Evolutionary conservation across 2,888 invertebrate species (phyloP), one percentile per base, ranked within the genome.

Genomic region (Lasioglossum zephyrum): DNA sequence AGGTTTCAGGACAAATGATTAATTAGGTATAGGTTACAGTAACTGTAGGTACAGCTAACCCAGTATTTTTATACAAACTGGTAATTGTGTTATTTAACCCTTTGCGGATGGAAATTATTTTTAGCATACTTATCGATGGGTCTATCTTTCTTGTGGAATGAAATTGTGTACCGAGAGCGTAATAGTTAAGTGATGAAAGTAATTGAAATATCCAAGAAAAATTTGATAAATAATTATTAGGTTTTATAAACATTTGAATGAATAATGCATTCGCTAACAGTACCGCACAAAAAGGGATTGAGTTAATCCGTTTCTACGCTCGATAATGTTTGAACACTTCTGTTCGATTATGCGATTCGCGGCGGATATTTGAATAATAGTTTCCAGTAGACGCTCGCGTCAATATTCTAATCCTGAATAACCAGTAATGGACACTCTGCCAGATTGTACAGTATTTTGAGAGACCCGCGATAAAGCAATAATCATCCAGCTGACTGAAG

Each of bases 381-480:
- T 26, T 60, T 60, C 60, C 60, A 60, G 60, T 60, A 26, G 26
- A 60, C 60, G 60, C 53, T n/a, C 26, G 60, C 16, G 26, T 60
- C n/a, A 26, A 60, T 60, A 60, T 60, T 60, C 60, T 26, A 60
- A 60, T 60, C 60, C 60, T 60, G 26, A 60, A 60, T 60, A 60
- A 26, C 60, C 60, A 26, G 60, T 60, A 60, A 60, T 60, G 60
- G 60, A 60, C 60, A 60, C 60, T 60, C 60, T n/a, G 13, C n/a
- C 60, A 26, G 26, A 60, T 26, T 60, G 60, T 60, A 60, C 26
- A 60, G 26, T 31, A 26, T 60, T 60, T 60, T 31, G 26, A 60
- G 60, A 60, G 60, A 53, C 22, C 53, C 31, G 26, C 31, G 60
- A 60, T 60, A 60, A 60, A 60, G 60, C 26, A 60, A 60, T 60